Conservation (phyloP, 2,797 vertebrate species). For the Pseudochirops corinnae region DNA sequence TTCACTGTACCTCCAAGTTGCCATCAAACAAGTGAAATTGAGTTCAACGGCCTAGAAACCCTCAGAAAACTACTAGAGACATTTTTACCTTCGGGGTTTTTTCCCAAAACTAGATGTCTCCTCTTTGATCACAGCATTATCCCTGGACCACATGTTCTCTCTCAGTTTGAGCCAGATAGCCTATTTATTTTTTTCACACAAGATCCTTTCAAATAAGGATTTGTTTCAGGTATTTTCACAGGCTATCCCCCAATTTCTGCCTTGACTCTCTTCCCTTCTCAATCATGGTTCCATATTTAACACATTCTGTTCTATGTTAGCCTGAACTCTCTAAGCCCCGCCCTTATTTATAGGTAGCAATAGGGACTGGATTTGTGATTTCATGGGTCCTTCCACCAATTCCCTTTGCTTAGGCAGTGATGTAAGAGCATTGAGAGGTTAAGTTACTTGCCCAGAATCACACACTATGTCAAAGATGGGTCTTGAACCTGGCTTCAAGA, state of each 20-base stretch:
- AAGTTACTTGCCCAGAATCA: background rate
- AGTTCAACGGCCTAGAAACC: background rate
- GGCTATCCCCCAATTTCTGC: background rate
- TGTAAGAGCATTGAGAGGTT: background rate
- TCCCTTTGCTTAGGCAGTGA: background rate
- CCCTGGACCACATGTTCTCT: background rate
- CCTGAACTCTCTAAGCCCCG: background rate
- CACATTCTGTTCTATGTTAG: background rate
- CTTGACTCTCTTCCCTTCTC: background rate
- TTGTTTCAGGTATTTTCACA: background rate
- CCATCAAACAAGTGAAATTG: background rate
- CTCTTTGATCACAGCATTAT: background rate
- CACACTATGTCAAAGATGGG: background rate
- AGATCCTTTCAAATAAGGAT: background rate
- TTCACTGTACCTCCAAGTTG: background rate
- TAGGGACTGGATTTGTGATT: background rate
- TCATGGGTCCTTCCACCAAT: background rate
- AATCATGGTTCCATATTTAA: background rate
- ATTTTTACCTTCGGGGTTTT: conserved; percentile 18
- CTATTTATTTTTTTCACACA: background rate
- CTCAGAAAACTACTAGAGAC: background rate
- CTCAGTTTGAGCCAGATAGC: background rate
- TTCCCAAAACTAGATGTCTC: background rate
- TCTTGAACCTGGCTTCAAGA: background rate
- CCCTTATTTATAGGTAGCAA: background rate